These are phyloP conservation scores for Orchesella cincta DNA, from an alignment of 1,140 invertebrate species.

Conservation along the genomic window DNA sequence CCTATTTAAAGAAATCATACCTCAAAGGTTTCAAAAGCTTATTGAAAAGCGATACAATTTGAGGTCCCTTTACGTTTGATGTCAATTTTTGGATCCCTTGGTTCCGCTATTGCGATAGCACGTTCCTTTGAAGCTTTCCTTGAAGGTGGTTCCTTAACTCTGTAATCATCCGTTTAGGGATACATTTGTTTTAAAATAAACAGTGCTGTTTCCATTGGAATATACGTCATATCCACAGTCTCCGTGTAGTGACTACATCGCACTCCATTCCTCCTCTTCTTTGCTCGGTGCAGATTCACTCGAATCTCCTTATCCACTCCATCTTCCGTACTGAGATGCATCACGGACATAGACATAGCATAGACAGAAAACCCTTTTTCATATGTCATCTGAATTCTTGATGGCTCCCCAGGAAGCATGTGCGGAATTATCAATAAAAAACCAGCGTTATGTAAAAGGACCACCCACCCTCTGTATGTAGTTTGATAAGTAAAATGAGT, in stretches of 20 bases:
- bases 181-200: neutral
- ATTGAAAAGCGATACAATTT: constrained; percentile 26
- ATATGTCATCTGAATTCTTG: constrained; percentile 31
- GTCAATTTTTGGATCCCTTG: constrained; percentile 2
- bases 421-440: no score
- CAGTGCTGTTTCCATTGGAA: neutral
- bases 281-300: constrained; percentile 3
- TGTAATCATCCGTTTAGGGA: neutral
- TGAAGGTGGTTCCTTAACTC: neutral
- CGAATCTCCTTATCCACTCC: constrained; percentile 10
- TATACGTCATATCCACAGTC: constrained; percentile 15
- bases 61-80: constrained; percentile 29
- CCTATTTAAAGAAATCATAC: constrained; percentile 35
- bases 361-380: constrained; percentile 1
- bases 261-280: neutral
- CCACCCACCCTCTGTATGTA: no score
- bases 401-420: constrained; percentile 30
- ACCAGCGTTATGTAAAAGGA: no score
- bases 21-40: constrained; percentile 27
- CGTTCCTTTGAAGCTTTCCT: neutral
- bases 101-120: neutral
- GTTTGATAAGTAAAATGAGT: no score
- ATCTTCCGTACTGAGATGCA: neutral
- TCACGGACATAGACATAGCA: neutral
- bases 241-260: neutral